Conservation (phyloP, 2,113 vertebrate species). For the Salvelinus fontinalis region DNA sequence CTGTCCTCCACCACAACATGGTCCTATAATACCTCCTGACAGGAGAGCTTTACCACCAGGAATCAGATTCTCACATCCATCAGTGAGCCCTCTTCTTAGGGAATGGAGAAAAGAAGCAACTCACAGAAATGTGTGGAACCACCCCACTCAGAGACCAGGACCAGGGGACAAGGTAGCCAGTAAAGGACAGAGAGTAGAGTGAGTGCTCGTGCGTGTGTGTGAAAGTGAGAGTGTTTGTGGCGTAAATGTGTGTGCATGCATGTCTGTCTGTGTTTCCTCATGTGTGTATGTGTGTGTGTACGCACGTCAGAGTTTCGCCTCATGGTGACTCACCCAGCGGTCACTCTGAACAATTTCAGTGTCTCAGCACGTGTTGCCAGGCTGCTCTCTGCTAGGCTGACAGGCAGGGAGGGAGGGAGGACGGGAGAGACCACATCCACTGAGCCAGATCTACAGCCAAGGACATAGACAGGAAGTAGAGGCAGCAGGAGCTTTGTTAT, state of each 20-base stretch:
- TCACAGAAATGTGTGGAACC: constrained; percentile 48
- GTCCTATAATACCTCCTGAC: constrained; percentile 72
- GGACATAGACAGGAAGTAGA: constrained; percentile 53
- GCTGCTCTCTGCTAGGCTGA: constrained; percentile 1
- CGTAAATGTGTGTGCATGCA: no score
- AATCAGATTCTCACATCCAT: constrained; percentile 61
- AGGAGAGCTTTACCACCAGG: constrained; percentile 61
- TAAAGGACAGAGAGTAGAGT: not conserved
- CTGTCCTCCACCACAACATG: constrained; percentile 51
- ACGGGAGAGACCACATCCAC: constrained; percentile 49
- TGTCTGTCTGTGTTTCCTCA: no score
- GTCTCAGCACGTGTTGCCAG: constrained; percentile 58
- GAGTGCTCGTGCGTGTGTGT: not conserved
- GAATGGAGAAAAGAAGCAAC: constrained; percentile 57
- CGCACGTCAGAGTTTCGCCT: not conserved
- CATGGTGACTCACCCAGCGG: constrained; percentile 19
- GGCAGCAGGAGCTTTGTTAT: constrained; percentile 72
- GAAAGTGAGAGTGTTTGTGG: no score
- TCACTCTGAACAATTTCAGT: constrained; percentile 29
- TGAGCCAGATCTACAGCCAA: no score
- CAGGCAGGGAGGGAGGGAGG: constrained; percentile 5
- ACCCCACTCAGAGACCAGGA: constrained; percentile 18
- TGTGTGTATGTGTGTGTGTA: not conserved
- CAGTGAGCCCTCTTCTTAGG: constrained; percentile 53
- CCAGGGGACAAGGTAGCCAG: constrained; percentile 47